Percentiles rank a stretch among this genome's conserved stretches.
phyloP scores from a whole-genome alignment of 2,888 invertebrate genomes.

The Salpingus planirostris region DNA sequence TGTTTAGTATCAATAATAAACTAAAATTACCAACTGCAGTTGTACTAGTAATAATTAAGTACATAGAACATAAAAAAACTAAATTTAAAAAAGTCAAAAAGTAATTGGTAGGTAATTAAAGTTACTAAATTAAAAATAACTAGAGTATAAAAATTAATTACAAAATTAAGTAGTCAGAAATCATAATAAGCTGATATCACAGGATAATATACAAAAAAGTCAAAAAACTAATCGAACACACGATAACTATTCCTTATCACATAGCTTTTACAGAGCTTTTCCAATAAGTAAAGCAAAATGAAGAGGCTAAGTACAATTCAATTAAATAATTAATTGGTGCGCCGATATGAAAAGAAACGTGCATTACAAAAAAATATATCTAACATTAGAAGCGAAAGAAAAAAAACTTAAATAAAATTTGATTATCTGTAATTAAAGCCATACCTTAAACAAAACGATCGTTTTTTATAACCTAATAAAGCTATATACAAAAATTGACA shows the following conservation, averaged over 20 bases:
- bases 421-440: too few relatives aligned
- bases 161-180: slow-evolving; percentile 17
- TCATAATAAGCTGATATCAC: slow-evolving; percentile 40
- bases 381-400: slow-evolving; percentile 10
- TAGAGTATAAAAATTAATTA: slow-evolving; percentile 6
- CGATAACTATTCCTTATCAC: slow-evolving; percentile 32
- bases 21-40: too few relatives aligned
- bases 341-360: slow-evolving; percentile 20
- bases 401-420: slow-evolving; percentile 16
- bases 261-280: slow-evolving; percentile 36
- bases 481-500: slow-evolving; percentile 39
- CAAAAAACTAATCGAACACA: slow-evolving; percentile 16
- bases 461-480: too few relatives aligned
- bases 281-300: slow-evolving; percentile 10
- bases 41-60: too few relatives aligned
- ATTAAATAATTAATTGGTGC: slow-evolving; percentile 19
- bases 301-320: too few relatives aligned
- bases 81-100: too few relatives aligned
- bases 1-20: too few relatives aligned
- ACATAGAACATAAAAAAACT: too few relatives aligned
- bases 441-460: too few relatives aligned
- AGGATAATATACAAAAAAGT: slow-evolving; percentile 29
- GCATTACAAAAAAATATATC: slow-evolving; percentile 13
- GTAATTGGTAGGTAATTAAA: slow-evolving; percentile 1
- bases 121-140: slow-evolving; percentile 4